Evolutionary conservation across 2,113 vertebrate species (phyloP).

Genomic region (Chauna torquata): DNA sequence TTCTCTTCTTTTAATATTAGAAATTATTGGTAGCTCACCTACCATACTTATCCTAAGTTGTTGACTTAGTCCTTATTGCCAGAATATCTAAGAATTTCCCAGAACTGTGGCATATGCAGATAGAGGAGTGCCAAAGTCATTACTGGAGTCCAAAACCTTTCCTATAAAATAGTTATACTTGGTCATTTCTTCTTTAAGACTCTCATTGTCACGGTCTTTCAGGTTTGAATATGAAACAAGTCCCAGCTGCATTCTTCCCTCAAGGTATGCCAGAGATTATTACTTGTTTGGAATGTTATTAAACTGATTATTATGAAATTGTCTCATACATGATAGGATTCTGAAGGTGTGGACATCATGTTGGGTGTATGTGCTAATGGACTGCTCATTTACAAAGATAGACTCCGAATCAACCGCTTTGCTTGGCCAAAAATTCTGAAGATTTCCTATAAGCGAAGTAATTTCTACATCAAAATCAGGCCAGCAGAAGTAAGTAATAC

Average conservation of each 20-base stretch:
- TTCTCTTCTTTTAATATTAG: background rate
- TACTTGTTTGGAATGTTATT: background rate
- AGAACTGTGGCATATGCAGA: background rate
- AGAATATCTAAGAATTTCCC: background rate
- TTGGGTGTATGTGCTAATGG: constrained; percentile 95
- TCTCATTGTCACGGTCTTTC: background rate
- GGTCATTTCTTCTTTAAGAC: background rate
- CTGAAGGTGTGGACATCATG: constrained; percentile 98
- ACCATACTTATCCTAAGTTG: background rate
- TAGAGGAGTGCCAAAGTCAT: background rate
- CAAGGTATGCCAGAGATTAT: background rate
- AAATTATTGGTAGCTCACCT: background rate
- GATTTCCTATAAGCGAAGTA: constrained; percentile 98
- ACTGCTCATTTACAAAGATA: constrained; percentile 96
- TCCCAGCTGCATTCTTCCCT: background rate
- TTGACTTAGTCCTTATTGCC: background rate
- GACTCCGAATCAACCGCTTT: constrained; percentile 96
- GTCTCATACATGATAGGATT: constrained; percentile 82
- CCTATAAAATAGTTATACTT: background rate
- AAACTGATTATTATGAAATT: background rate
- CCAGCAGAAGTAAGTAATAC: constrained; percentile 89
- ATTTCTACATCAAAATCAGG: constrained; percentile 98
- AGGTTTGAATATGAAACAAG: background rate
- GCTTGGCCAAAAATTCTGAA: constrained; percentile 99
- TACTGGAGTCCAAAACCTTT: background rate